These are phyloP conservation scores for Leptodactylus fallax DNA, from an alignment of 2,797 vertebrate species.

Conservation along the genomic window DNA sequence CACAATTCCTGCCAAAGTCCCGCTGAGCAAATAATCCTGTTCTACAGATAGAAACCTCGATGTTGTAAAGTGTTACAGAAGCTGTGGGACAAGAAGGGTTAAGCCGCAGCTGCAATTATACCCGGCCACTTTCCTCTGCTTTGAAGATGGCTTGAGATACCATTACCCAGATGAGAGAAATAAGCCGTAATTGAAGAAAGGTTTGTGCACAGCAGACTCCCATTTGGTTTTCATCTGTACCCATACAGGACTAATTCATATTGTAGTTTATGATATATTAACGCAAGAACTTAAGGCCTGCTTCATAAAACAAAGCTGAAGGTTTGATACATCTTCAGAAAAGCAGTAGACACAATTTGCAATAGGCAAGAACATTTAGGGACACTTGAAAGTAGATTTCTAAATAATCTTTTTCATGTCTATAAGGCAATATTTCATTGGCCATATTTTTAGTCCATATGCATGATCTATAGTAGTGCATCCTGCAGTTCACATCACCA, in stretches of 20 bases:
- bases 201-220: slow-evolving; percentile 55
- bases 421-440: neutral
- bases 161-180: slow-evolving; percentile 65
- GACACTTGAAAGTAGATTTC: neutral
- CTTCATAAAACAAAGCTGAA: slow-evolving; percentile 23
- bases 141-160: slow-evolving; percentile 69
- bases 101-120: slow-evolving; percentile 74
- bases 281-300: neutral
- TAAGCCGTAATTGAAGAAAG: slow-evolving; percentile 54
- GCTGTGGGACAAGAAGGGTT: slow-evolving; percentile 41
- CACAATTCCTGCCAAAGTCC: slow-evolving; percentile 69
- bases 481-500: too few relatives aligned
- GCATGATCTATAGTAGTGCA: too few relatives aligned
- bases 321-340: neutral
- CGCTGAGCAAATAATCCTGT: slow-evolving; percentile 65
- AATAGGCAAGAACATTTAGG: neutral
- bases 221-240: slow-evolving; percentile 36
- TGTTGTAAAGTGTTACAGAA: slow-evolving; percentile 18
- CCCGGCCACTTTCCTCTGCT: slow-evolving; percentile 66
- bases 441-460: too few relatives aligned
- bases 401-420: neutral
- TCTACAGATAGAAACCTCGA: neutral
- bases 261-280: slow-evolving; percentile 39
- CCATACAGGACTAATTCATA: slow-evolving; percentile 22
- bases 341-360: neutral